These are phyloP conservation scores for Malurus elegans DNA, from an alignment of 2,113 vertebrate genomes.

Conservation along the genomic window DNA sequence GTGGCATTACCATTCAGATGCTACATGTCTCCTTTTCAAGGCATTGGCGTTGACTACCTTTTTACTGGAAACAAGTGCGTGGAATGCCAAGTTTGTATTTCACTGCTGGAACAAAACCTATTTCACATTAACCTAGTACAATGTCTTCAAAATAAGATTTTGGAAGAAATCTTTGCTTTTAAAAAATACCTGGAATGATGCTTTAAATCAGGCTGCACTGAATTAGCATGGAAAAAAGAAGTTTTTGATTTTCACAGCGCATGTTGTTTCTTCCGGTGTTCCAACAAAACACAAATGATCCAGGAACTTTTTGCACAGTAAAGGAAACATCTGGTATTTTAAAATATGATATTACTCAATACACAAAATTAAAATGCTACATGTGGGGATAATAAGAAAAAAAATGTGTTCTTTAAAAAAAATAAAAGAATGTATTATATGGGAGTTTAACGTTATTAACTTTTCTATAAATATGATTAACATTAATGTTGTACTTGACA, in stretches of 20 bases:
- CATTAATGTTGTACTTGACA: background rate
- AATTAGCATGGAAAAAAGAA: background rate
- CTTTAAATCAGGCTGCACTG: background rate
- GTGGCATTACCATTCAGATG: background rate
- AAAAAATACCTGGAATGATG: background rate
- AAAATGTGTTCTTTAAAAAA: background rate
- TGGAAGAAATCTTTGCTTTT: background rate
- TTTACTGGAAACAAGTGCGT: background rate
- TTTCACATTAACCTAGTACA: background rate
- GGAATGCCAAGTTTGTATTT: background rate
- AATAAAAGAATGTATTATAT: background rate
- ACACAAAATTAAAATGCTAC: background rate
- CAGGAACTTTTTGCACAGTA: background rate
- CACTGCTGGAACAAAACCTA: background rate
- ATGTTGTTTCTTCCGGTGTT: background rate
- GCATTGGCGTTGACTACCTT: background rate
- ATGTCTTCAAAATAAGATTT: background rate
- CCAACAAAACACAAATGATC: background rate
- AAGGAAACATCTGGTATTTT: conserved; percentile 28
- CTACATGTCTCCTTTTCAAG: background rate
- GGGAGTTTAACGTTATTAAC: background rate
- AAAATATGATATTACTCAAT: background rate
- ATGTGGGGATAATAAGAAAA: background rate
- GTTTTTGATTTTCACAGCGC: background rate
- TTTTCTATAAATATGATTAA: background rate